These are phyloP conservation scores for Marronus borbonicus DNA, from an alignment of 2,888 invertebrate species.

Conservation along the genomic window DNA sequence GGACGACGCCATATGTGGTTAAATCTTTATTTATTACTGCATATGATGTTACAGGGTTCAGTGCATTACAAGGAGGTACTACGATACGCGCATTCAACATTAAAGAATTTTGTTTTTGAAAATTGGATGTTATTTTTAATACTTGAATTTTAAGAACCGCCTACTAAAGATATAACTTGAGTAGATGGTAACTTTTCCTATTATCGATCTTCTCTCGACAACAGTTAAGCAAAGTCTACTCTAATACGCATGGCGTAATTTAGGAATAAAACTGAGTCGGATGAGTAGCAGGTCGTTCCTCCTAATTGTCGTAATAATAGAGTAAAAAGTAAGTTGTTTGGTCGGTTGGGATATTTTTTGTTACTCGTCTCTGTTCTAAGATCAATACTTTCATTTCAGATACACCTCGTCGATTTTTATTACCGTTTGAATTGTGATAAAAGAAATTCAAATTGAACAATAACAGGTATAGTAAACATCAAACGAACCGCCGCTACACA, in stretches of 20 bases:
- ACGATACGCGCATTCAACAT: no score
- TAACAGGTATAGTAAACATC: slow-evolving; percentile 47
- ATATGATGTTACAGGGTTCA: no score
- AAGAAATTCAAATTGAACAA: slow-evolving; percentile 48
- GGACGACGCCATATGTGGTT: no score
- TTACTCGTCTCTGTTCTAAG: slow-evolving; percentile 24
- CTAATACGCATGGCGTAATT: neutral
- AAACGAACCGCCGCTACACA: slow-evolving; percentile 36
- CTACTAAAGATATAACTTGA: no score
- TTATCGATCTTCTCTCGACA: neutral
- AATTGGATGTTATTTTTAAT: no score
- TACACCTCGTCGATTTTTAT: slow-evolving; percentile 45
- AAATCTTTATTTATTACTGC: no score
- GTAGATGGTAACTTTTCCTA: no score
- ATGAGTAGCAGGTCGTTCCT: neutral
- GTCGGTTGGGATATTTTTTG: slow-evolving; percentile 31
- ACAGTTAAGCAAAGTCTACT: neutral
- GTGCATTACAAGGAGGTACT: no score
- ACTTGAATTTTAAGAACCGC: no score
- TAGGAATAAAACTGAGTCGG: slow-evolving; percentile 1
- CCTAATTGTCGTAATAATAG: slow-evolving; percentile 24
- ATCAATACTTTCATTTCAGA: slow-evolving; percentile 40
- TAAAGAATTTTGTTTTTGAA: no score
- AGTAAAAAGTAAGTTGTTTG: slow-evolving; percentile 38
- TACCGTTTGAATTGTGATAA: slow-evolving; percentile 44